Evolutionary conservation across 2,797 vertebrate species (phyloP).

Genomic region (Chloroceryle amazona): DNA sequence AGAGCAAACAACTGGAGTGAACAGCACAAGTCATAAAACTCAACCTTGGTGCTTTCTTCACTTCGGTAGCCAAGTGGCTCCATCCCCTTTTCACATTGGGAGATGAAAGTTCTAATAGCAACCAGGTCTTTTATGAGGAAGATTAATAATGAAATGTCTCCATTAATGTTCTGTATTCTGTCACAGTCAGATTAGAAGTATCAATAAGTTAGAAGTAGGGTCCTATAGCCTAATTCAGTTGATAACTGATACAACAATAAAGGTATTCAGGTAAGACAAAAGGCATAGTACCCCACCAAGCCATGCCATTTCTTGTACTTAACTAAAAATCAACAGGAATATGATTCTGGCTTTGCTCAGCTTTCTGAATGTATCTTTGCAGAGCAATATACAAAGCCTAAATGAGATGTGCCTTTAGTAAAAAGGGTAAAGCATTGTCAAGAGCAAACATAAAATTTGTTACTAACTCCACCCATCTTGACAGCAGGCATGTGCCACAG

Average conservation of each 20-base stretch:
- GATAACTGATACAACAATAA: neutral
- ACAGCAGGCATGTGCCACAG: neutral
- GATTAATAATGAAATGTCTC: neutral
- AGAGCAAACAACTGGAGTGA: neutral
- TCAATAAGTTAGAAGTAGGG: neutral
- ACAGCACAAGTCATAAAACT: neutral
- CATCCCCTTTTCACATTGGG: neutral
- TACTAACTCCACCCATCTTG: neutral
- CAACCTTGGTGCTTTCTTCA: neutral
- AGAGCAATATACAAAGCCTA: neutral
- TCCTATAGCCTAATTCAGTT: neutral
- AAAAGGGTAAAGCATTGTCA: rapidly evolving
- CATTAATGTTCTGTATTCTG: neutral
- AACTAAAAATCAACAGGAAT: neutral
- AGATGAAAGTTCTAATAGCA: neutral
- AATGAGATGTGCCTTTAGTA: neutral
- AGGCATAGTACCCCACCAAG: neutral
- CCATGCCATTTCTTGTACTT: neutral
- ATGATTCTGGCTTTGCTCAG: neutral
- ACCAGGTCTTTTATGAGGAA: neutral
- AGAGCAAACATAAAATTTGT: neutral
- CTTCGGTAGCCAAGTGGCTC: neutral
- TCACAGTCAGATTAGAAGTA: neutral
- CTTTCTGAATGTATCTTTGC: neutral
- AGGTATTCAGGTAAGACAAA: neutral